Conservation (phyloP, 2,888 invertebrate species). For the Drosophila leonis region DNA sequence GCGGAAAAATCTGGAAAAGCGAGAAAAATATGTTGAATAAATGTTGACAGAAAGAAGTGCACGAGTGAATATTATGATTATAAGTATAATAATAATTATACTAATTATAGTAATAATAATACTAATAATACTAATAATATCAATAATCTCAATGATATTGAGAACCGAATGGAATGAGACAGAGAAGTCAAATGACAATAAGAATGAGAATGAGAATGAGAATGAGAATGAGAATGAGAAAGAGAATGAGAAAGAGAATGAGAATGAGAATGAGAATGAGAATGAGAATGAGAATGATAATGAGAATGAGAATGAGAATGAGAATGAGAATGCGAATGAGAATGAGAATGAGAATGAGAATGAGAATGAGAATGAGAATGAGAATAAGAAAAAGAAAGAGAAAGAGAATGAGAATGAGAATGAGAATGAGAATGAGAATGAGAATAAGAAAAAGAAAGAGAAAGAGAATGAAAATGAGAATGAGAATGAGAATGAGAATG, state of each 20-base stretch:
- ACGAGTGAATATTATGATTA: neutral
- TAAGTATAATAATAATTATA: neutral
- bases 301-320: neutral
- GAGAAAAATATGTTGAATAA: constrained; percentile 10
- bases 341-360: neutral
- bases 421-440: neutral
- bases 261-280: neutral
- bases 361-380: neutral
- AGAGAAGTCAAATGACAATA: too few relatives aligned
- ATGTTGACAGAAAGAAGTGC: neutral
- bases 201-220: neutral
- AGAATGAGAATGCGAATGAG: neutral
- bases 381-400: too few relatives aligned
- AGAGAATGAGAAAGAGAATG: neutral
- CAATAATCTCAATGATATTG: too few relatives aligned
- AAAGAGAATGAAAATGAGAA: neutral
- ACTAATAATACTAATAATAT: too few relatives aligned
- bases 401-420: neutral
- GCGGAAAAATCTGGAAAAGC: neutral
- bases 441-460: neutral
- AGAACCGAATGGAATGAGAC: too few relatives aligned
- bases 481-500: too few relatives aligned
- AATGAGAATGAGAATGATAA: neutral
- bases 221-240: neutral
- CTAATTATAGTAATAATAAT: neutral